Conservation (phyloP, 2,797 vertebrate genomes). For the Garrulus glandarius region DNA sequence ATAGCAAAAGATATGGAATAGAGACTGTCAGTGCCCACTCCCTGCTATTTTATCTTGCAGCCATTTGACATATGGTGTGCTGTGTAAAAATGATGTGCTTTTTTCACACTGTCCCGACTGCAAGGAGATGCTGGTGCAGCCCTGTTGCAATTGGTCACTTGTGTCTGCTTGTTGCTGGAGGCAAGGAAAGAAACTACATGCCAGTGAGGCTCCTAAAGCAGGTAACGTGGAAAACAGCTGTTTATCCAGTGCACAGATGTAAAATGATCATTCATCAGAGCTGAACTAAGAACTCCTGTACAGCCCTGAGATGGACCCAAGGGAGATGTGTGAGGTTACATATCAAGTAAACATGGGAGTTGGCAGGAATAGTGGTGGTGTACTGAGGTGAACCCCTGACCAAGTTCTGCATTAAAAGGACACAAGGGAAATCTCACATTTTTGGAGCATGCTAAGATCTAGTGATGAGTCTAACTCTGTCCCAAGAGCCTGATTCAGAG, state of each 20-base stretch:
- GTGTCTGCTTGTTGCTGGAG: background rate
- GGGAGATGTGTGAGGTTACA: accelerated
- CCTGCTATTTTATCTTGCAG: background rate
- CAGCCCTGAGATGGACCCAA: background rate
- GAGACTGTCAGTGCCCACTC: background rate
- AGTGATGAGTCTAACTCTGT: background rate
- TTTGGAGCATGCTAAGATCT: background rate
- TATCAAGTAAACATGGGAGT: background rate
- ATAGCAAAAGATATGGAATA: background rate
- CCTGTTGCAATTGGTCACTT: background rate
- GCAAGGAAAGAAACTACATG: background rate
- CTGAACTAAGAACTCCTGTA: background rate
- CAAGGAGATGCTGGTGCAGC: background rate
- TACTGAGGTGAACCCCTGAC: background rate
- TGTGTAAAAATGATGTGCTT: accelerated
- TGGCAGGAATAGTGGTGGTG: background rate
- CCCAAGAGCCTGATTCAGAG: background rate
- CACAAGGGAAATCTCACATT: background rate
- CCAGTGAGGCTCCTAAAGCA: background rate
- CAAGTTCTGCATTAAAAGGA: background rate
- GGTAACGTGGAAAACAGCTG: background rate
- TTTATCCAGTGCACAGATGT: background rate
- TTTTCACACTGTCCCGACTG: accelerated
- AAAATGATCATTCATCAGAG: background rate
- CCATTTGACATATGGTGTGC: background rate